Evolutionary conservation across 1,140 invertebrate species (phyloP), one percentile per base, ranked within the genome.

Genomic region (Mya arenaria): DNA sequence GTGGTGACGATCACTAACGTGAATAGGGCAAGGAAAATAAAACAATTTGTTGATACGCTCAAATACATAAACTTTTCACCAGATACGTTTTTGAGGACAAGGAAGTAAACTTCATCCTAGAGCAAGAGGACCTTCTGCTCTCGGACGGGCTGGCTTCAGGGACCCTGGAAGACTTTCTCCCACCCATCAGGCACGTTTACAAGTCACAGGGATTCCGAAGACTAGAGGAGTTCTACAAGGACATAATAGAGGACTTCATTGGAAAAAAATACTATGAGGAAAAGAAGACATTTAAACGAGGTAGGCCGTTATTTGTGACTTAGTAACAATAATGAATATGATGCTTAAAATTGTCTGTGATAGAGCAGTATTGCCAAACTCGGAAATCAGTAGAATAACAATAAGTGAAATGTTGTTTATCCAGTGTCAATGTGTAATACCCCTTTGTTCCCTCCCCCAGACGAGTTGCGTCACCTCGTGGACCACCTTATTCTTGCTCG

Each of bases 401-500:
- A 10, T 13, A 48, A 48, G n/a, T 48, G 10, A 48, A 48, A 48
- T n/a, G n/a, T n/a, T 48, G 10, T 48, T 48, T 10, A 48, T 48
- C 10, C n/a, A 48, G n/a, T 13, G 44, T 48, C n/a, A n/a, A n/a
- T 48, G n/a, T 48, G 10, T 13, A 48, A n/a, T 48, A 10, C 44
- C 10, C 44, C 10, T 48, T 13, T 10, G n/a, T 48, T 13, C n/a
- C 44, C 10, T 13, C n/a, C 10, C 10, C 10, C 28, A 77, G 73
- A 65, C 8, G 55, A 63, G 23, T 52, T 65, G 10, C 73, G 58
- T 13, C 58, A 77, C 17, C 66, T 77, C 41, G 28, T 34, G 4
- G 73, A 77, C 39, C 30, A 39, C n/a, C 32, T 77, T 5, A 63
- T 77, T 30, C 39, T 65, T 1, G 73, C 73, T 28, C 30, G 60